phyloP scores from a whole-genome alignment of 2,888 invertebrate genomes.

The Hymenopus coronatus region DNA sequence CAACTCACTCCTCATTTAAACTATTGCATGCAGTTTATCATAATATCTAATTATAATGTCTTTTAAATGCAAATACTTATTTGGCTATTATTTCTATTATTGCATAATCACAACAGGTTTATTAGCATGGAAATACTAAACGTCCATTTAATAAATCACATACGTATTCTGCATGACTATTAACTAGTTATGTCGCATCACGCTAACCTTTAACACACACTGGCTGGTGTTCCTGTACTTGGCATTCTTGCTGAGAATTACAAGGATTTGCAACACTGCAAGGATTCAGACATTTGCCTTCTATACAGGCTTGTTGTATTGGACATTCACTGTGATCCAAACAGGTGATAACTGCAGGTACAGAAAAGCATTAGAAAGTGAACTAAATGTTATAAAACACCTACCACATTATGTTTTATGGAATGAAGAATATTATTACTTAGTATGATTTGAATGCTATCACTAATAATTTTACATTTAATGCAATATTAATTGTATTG shows the following conservation, averaged over 20 bases:
- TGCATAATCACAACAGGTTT: no score
- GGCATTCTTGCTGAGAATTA: conserved; percentile 70
- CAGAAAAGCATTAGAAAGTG: not conserved
- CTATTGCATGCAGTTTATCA: no score
- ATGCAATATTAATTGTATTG: not conserved
- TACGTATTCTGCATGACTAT: not conserved
- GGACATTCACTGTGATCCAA: conserved; percentile 77
- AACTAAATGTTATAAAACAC: not conserved
- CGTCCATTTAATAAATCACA: no score
- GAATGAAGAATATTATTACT: not conserved
- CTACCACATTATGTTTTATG: not conserved
- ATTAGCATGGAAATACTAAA: no score
- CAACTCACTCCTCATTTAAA: no score
- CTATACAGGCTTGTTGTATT: conserved; percentile 72
- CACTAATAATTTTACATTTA: not conserved
- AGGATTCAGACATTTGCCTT: conserved; percentile 76
- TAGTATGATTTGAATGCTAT: not conserved
- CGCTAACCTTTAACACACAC: conserved; percentile 74
- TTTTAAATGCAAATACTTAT: not conserved
- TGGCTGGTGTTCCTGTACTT: conserved; percentile 78
- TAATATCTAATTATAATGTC: no score
- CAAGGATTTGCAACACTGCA: conserved; percentile 76
- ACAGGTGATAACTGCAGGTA: conserved; percentile 69
- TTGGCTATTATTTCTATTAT: no score
- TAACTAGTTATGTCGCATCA: not conserved